Conservation (phyloP, 2,888 invertebrate species). For the Dendrolimus pini region DNA sequence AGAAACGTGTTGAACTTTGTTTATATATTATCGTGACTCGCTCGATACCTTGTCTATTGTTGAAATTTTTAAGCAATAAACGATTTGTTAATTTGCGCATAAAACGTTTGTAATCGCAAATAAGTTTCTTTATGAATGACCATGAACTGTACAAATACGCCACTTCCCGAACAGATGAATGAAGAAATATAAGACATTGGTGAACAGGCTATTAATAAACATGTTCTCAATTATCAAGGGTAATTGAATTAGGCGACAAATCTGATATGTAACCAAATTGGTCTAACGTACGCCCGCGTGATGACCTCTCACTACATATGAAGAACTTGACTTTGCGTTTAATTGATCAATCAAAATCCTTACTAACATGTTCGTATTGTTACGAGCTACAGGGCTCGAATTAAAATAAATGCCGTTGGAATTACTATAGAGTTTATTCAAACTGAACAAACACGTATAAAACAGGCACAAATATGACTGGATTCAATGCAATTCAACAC, state of each 20-base stretch:
- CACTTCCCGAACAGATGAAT: not conserved
- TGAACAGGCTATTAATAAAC: slow-evolving; percentile 21
- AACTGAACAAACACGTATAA: no score
- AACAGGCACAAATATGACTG: no score
- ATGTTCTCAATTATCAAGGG: slow-evolving; percentile 10
- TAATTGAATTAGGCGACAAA: slow-evolving; percentile 21
- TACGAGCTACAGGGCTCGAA: no score
- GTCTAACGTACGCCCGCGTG: slow-evolving; percentile 17
- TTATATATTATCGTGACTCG: not conserved
- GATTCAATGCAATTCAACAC: no score
- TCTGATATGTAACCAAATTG: slow-evolving; percentile 19
- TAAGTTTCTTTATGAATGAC: not conserved
- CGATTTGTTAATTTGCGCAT: not conserved
- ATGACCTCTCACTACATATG: slow-evolving; percentile 1
- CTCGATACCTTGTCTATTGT: not conserved
- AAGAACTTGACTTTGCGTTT: not conserved
- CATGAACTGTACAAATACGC: not conserved
- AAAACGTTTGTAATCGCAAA: slow-evolving; percentile 1
- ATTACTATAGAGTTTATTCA: no score
- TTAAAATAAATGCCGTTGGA: no score
- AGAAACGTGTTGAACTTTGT: no score
- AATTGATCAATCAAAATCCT: no score
- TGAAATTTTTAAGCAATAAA: not conserved
- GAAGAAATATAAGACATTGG: slow-evolving; percentile 10
- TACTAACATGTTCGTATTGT: no score